A percentile compares a stretch with the other conserved stretches of the same genome.
Conservation (phyloP, 2,888 invertebrate genomes). For the Chrysopilus asiliformis region DNA sequence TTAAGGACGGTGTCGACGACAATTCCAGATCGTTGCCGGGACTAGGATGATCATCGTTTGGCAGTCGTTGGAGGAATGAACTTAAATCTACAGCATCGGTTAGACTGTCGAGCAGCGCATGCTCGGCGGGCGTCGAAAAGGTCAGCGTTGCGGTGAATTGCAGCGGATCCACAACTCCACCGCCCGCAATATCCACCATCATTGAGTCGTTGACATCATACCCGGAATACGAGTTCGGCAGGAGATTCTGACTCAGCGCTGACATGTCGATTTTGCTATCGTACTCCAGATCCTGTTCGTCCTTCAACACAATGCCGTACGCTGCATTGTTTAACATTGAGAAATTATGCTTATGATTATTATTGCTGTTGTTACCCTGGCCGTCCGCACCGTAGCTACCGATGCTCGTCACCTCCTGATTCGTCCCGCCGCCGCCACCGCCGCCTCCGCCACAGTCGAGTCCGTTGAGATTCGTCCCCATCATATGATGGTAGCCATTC, state of each 20-base stretch:
- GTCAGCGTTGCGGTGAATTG: constrained; percentile 73
- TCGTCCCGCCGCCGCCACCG: constrained; percentile 37
- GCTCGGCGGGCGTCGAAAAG: constrained; percentile 64
- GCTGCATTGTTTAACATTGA: constrained; percentile 67
- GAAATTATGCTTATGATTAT: constrained; percentile 46
- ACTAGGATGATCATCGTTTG: constrained; percentile 45
- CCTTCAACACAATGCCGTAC: constrained; percentile 65
- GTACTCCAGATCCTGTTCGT: constrained; percentile 65
- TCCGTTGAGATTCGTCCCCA: constrained; percentile 40
- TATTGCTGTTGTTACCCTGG: constrained; percentile 19
- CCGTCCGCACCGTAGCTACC: constrained; percentile 30
- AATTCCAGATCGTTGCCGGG: constrained; percentile 50
- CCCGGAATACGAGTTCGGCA: constrained; percentile 41
- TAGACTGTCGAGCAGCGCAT: constrained; percentile 59
- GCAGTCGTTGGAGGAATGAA: constrained; percentile 57
- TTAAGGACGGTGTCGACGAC: constrained; percentile 57
- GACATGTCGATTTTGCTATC: constrained; percentile 54
- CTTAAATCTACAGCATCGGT: constrained; percentile 69
- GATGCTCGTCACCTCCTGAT: constrained; percentile 38
- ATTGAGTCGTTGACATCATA: constrained; percentile 60
- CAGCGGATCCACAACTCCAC: constrained; percentile 56
- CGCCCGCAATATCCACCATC: constrained; percentile 63
- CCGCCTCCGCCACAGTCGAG: constrained; percentile 38
- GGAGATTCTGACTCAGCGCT: constrained; percentile 30
- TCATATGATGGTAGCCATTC: constrained; percentile 55